These are phyloP conservation scores for Periparus ater DNA, from an alignment of 2,797 vertebrate genomes.

Conservation along the genomic window DNA sequence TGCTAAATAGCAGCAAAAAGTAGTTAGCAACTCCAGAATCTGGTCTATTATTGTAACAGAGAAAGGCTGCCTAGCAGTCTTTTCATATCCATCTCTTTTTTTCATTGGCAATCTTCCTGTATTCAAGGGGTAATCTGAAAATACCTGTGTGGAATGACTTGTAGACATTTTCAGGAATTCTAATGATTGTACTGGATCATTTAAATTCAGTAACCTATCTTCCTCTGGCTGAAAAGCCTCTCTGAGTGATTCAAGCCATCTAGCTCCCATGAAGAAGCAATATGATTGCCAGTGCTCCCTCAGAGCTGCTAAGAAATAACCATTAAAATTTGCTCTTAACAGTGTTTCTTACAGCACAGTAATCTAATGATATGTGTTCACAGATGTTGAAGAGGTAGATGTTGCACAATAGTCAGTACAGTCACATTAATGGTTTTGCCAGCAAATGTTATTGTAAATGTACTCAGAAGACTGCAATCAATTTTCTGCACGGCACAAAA, in stretches of 20 bases:
- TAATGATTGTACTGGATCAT: background rate
- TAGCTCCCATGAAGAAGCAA: background rate
- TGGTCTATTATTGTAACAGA: background rate
- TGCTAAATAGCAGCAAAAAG: background rate
- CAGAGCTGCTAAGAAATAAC: slow-evolving; percentile 1
- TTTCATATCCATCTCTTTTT: background rate
- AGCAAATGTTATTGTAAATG: background rate
- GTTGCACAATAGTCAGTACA: background rate
- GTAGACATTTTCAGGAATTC: slow-evolving; percentile 20
- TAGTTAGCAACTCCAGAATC: background rate
- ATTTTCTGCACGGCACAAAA: slow-evolving; percentile 8
- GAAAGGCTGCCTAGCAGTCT: background rate
- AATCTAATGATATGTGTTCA: background rate
- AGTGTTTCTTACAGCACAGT: background rate
- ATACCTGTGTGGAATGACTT: background rate
- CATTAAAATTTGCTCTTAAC: slow-evolving; percentile 34
- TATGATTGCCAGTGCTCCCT: background rate
- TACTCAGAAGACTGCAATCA: background rate
- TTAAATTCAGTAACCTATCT: slow-evolving; percentile 17
- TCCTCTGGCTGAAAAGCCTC: background rate
- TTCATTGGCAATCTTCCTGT: background rate
- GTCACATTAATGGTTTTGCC: slow-evolving; percentile 12
- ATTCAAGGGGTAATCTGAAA: slow-evolving; percentile 19
- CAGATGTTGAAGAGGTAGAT: background rate
- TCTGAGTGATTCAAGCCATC: background rate